Base-by-base conservation (phyloP, 2,113 vertebrate species). In the Tinamus guttatus region DNA sequence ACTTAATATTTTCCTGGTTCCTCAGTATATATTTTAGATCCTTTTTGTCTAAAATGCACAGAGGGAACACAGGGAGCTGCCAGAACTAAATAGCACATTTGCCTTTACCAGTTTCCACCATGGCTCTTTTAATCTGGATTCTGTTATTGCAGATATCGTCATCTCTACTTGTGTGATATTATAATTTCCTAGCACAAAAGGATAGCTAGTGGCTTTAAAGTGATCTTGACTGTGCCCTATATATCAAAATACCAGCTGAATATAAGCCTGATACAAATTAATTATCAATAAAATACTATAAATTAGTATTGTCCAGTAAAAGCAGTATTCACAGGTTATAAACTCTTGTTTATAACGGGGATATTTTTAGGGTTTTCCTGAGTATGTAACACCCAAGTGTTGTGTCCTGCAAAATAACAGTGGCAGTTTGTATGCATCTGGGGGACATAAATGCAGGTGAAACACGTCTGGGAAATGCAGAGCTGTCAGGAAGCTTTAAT, bases 81-180 rank as follows among this genome's bases (percentile, higher is more conserved):
- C 80, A 65, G 92, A 88, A 91, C 92, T 92, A 96, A 96, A 32
- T 13, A 87, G 51, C 89, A 93, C 93, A 96, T 91, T 73, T 71
- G 2, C 27, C 45, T 92, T 95, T 52, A 93, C 74, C 84, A 92
- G 81, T 21, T 10, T 47, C 19, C 47, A 47, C 87, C 83, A 2
- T 22, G 47, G 60, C 58, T 43, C 47, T 74, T 38, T 30, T 60
- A 47, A 40, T 79, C 18, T 36, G 11, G 65, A 36, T 63, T 92
- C 83, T 15, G 0, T 83, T 88, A 15, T 4, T 22, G 75, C 24
- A 34, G 32, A 51, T 49, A 25, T 43, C 10, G 78, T 90, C 17
- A 9, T 69, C 93, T 87, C 79, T 68, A 54, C 67, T 95, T 92
- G 81, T 27, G n/a, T 54, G 13, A 13, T 7, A 80, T 74, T 76